Conservation (phyloP, 2,888 invertebrate species). For the Parnassius orleans region DNA sequence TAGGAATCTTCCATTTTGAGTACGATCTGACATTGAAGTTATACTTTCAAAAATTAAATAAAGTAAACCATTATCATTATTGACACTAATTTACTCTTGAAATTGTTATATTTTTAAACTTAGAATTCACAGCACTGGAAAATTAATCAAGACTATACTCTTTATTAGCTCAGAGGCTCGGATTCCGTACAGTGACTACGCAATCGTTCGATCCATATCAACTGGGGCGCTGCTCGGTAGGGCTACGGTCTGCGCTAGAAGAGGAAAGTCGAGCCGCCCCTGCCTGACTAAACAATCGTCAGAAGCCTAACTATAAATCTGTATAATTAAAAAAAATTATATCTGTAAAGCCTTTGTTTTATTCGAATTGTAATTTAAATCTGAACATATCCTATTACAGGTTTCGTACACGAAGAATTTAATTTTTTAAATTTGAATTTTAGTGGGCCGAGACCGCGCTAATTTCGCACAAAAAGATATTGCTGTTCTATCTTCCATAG, state of each 20-base stretch:
- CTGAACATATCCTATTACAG: background rate
- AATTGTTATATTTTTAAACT: conserved; percentile 37
- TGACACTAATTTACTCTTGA: conserved; percentile 18
- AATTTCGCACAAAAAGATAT: conserved; percentile 52
- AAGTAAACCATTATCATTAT: conserved; percentile 20
- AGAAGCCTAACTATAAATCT: background rate
- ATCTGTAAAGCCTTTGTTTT: conserved; percentile 1
- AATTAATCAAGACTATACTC: conserved; percentile 28
- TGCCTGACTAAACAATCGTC: conserved; percentile 30
- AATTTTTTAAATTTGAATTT: conserved; percentile 53
- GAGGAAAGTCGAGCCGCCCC: conserved; percentile 64
- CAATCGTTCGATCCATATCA: conserved; percentile 75
- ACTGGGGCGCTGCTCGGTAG: conserved; percentile 64
- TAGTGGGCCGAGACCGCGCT: conserved; percentile 53
- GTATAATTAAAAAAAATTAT: background rate
- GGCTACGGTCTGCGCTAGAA: conserved; percentile 75
- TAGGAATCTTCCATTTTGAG: conserved; percentile 76
- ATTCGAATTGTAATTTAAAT: conserved; percentile 1
- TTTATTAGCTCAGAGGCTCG: conserved; percentile 43
- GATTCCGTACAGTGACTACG: conserved; percentile 64
- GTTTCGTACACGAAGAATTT: conserved; percentile 35
- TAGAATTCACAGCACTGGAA: conserved; percentile 37
- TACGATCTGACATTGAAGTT: conserved; percentile 28
- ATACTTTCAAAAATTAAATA: conserved; percentile 24
- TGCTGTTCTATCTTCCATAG: conserved; percentile 8